A percentile compares a stretch with the other conserved stretches of the same genome.
These are phyloP conservation scores for Drosophila macrothrix DNA, from an alignment of 2,888 invertebrate genomes.

Conservation along the genomic window DNA sequence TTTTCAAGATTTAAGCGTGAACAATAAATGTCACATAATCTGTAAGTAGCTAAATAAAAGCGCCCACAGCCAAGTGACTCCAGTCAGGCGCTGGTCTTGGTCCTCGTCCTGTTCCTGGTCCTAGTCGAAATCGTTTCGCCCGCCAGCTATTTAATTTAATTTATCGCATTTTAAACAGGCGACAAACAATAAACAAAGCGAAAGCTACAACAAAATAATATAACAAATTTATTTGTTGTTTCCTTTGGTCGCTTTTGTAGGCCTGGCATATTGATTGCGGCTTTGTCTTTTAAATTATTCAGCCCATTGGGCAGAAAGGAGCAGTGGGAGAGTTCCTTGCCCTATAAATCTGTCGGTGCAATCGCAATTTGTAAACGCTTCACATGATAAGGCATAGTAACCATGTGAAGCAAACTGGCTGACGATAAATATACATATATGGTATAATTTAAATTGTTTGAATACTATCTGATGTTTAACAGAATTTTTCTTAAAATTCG, in stretches of 20 bases:
- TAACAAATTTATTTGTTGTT: conserved; percentile 71
- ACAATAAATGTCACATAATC: conserved; percentile 85
- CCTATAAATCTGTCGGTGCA: conserved; percentile 39
- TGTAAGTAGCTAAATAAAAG: conserved; percentile 83
- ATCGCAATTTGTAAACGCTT: conserved; percentile 46
- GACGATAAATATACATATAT: not conserved
- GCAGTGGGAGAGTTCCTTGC: conserved; percentile 3
- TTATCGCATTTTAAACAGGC: conserved; percentile 80
- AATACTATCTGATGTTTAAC: not conserved
- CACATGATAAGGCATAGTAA: conserved; percentile 34
- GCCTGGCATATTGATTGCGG: conserved; percentile 69
- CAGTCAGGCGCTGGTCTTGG: not conserved
- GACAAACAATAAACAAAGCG: conserved; percentile 62
- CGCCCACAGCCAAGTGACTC: conserved; percentile 49
- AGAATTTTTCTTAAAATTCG: not conserved
- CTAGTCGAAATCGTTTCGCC: conserved; percentile 11
- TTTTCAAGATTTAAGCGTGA: conserved; percentile 83
- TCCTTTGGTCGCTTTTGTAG: conserved; percentile 35
- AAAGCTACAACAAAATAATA: conserved; percentile 57
- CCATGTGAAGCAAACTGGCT: not conserved
- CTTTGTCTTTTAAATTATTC: conserved; percentile 51
- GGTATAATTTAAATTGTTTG: not conserved
- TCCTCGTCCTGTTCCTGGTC: not conserved
- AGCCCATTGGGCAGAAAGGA: not conserved
- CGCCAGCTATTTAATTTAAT: conserved; percentile 74